These are phyloP conservation scores for Rallus crepitans DNA, from an alignment of 2,797 vertebrate species.

Conservation along the genomic window DNA sequence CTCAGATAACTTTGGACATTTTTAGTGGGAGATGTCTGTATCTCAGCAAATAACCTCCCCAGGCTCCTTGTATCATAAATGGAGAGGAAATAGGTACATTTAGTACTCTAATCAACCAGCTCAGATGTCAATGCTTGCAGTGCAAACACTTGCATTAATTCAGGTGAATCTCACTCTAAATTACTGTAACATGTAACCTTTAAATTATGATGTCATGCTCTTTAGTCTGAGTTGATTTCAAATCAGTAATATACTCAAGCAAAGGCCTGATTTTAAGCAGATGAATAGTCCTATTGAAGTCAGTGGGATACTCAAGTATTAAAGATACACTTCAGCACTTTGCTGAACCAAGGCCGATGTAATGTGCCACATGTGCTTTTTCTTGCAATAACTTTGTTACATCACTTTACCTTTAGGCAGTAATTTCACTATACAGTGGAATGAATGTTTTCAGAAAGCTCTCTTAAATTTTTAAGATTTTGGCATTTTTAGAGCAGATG, in stretches of 20 bases:
- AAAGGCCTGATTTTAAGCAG: neutral
- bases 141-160: constrained; percentile 9
- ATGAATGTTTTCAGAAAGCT: constrained; percentile 6
- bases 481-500: constrained; percentile 40
- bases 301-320: neutral
- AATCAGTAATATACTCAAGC: neutral
- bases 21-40: neutral
- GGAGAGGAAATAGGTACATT: constrained; percentile 2
- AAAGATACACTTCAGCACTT: neutral
- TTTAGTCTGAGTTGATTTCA: neutral
- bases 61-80: neutral
- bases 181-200: neutral
- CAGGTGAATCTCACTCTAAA: neutral
- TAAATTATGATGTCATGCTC: neutral
- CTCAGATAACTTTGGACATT: neutral
- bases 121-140: neutral
- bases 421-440: constrained; percentile 21
- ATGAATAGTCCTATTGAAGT: constrained; percentile 1
- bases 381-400: constrained; percentile 25
- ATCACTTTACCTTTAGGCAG: constrained; percentile 35
- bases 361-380: constrained; percentile 19
- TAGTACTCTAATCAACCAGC: neutral
- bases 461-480: constrained; percentile 47
- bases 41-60: neutral
- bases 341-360: constrained; percentile 2